Conservation (phyloP, 2,888 invertebrate species). For the Camponotus fellah region DNA sequence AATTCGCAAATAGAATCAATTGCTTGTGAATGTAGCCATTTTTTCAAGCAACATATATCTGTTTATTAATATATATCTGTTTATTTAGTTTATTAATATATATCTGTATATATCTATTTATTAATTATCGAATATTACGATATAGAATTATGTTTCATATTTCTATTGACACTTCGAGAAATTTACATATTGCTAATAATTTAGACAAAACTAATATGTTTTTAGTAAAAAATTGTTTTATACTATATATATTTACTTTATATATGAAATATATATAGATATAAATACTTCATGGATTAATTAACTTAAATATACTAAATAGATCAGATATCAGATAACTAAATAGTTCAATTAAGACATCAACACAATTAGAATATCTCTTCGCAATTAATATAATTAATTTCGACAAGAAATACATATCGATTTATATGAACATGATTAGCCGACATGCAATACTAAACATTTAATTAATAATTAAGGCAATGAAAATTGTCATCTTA, state of each 20-base stretch:
- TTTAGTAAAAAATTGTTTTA: background rate
- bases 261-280: background rate
- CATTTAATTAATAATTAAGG: constrained; percentile 72
- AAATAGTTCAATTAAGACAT: constrained; percentile 67
- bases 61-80: background rate
- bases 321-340: no score
- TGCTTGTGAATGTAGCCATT: background rate
- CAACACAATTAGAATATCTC: constrained; percentile 58
- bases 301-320: constrained; percentile 46
- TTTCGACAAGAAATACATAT: constrained; percentile 39
- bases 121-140: background rate
- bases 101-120: background rate
- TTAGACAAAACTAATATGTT: background rate
- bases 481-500: constrained; percentile 38
- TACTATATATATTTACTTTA: background rate
- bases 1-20: constrained; percentile 6
- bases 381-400: constrained; percentile 6
- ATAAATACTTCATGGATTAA: constrained; percentile 36
- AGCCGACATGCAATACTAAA: constrained; percentile 51
- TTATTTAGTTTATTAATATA: no score
- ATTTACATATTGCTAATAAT: background rate
- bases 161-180: background rate
- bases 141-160: background rate
- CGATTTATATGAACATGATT: constrained; percentile 60
- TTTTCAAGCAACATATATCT: background rate